Evolutionary conservation across 2,113 vertebrate species (phyloP).

Genomic region (Myotis davidii): DNA sequence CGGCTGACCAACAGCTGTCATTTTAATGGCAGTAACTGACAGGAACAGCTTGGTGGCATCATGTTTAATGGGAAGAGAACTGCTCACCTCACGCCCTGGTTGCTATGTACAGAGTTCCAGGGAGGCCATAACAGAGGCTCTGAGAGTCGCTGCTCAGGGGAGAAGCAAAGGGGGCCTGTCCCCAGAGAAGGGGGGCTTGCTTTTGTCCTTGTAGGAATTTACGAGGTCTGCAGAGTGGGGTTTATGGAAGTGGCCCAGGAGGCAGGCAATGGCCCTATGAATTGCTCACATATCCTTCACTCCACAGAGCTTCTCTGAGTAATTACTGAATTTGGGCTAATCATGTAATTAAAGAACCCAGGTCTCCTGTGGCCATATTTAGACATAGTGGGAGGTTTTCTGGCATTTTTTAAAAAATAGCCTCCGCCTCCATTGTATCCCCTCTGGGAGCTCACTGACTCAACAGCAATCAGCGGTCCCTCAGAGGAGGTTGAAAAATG

Average conservation of each 20-base stretch:
- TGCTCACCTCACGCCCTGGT: constrained; percentile 54
- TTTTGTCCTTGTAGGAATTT: not conserved
- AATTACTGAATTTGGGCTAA: not conserved
- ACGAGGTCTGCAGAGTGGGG: not conserved
- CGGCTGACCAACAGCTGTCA: constrained; percentile 61
- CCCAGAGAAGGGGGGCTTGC: not conserved
- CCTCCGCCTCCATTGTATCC: constrained; percentile 20
- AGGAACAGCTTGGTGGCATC: constrained; percentile 67
- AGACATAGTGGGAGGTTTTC: constrained; percentile 6
- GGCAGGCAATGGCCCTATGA: not conserved
- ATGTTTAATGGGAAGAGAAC: constrained; percentile 65
- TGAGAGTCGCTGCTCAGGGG: not conserved
- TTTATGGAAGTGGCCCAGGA: not conserved
- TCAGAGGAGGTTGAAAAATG: not conserved
- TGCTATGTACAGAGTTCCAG: constrained; percentile 66
- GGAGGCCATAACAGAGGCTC: constrained; percentile 69
- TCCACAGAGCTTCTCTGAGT: not conserved
- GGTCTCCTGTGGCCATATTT: constrained; percentile 20
- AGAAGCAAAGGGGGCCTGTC: not conserved
- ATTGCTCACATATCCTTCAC: not conserved
- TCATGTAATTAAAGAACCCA: constrained; percentile 13
- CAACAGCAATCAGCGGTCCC: not conserved
- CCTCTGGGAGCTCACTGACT: not conserved
- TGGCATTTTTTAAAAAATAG: constrained; percentile 51
- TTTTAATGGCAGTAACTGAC: constrained; percentile 64